A percentile compares a stretch with the other conserved stretches of the same genome.
Evolutionary conservation across 2,888 invertebrate genomes (phyloP).

Genomic region (Platerodrilus igneus): DNA sequence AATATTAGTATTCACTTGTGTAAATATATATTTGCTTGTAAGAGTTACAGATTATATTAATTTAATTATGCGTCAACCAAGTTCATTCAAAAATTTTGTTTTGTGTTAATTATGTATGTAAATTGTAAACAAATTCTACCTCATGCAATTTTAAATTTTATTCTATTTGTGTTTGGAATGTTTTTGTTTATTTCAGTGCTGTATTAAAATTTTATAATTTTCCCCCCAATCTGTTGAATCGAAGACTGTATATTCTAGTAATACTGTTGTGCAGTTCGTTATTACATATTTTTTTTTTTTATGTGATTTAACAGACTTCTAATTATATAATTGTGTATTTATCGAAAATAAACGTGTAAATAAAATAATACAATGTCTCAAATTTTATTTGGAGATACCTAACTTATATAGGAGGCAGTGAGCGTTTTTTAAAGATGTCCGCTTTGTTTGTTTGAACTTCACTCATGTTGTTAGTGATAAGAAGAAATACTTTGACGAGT

Average conservation of each 20-base stretch:
- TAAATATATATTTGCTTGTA: slow-evolving; percentile 36
- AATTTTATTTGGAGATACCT: too few relatives aligned
- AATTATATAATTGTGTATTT: slow-evolving; percentile 42
- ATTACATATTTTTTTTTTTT: slow-evolving; percentile 40
- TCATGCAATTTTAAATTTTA: slow-evolving; percentile 39
- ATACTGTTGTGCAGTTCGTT: slow-evolving; percentile 25
- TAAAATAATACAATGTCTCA: too few relatives aligned
- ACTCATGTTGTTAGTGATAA: too few relatives aligned
- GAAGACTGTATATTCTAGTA: slow-evolving; percentile 37
- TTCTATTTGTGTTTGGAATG: slow-evolving; percentile 28
- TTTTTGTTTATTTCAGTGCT: slow-evolving; percentile 30
- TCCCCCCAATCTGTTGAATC: slow-evolving; percentile 39
- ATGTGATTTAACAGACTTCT: slow-evolving; percentile 40
- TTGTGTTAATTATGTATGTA: slow-evolving; percentile 31
- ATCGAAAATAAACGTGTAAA: slow-evolving; percentile 44
- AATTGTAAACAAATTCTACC: slow-evolving; percentile 45
- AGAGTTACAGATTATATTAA: slow-evolving; percentile 19
- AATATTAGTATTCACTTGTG: slow-evolving; percentile 39
- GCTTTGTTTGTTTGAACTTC: too few relatives aligned
- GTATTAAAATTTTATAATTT: slow-evolving; percentile 33
- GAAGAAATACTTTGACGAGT: too few relatives aligned
- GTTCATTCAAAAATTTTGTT: slow-evolving; percentile 21
- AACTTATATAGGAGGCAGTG: too few relatives aligned
- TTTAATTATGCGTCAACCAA: neutral
- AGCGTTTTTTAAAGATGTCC: too few relatives aligned